Evolutionary conservation across 2,113 vertebrate species (phyloP), one percentile per base, ranked within the genome.

Genomic region (Eublepharis macularius): DNA sequence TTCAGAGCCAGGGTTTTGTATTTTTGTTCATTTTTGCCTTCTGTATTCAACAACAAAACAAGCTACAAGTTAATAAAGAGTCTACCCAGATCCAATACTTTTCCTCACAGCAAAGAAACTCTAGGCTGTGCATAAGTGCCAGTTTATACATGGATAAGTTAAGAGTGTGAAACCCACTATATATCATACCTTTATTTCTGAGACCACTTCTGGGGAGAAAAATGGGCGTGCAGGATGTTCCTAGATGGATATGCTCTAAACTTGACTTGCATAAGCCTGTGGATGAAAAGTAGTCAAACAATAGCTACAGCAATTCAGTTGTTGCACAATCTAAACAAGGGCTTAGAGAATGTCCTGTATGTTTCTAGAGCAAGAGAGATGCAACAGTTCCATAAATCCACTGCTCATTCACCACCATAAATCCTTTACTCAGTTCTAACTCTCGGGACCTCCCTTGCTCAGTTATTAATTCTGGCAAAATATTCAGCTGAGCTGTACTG

Each of bases 331-430:
- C 4, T 16, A 43, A 68, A 54, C 24, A 16, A 39, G n/a, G 26
- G 21, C 0, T 0, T 54, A 4, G 69, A 79, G 83, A 79, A 0
- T 0, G 0, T 7, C 60, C 49, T 39, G 57, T 72, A 75, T 12
- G 32, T 8, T 49, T 45, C 26, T 11, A 12, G 47, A 32, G 21
- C 47, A 81, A 60, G 51, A 54, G 7, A 11, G 29, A 34, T 32
- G 14, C 57, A 65, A 49, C 41, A 65, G n/a, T 65, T 76, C 13
- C 57, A 47, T 66, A 66, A 76, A 76, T 74, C 34, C 81, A 79
- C 79, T 69, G 39, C 9, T 39, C 24, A n/a, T 74, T 32, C 51
- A 32, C 17, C 29, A 43, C 26, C 60, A 63, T 63, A 29, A 63
- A 63, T 63, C 60, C 60, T 8, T 63, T 63, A 63, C 60, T 63